Evolutionary conservation across 2,888 invertebrate species (phyloP), one percentile per base, ranked within the genome.

Genomic region (Torymus aiolomorphi): DNA sequence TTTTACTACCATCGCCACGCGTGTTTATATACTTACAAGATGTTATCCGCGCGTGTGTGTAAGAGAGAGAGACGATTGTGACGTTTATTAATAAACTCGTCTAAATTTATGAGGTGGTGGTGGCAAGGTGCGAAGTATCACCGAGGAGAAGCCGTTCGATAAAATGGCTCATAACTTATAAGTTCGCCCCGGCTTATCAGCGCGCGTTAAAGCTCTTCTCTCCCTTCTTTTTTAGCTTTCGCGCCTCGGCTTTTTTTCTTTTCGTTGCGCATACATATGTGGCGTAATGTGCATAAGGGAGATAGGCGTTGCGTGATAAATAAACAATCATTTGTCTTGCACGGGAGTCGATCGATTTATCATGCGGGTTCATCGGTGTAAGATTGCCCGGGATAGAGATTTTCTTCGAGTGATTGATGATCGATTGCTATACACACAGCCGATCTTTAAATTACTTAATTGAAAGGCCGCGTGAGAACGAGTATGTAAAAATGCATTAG

Each of bases 51-150:
- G 1, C 10, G 49, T n/a, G 16, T 13, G 2, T 24, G 52, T n/a
- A 14, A n/a, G 54, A 14, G 18, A 11, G 16, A 59, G 56, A 14
- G 74, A 70, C 65, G 65, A 62, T 71, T 77, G 70, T 70, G 80
- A 80, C 80, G 70, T 81, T 81, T 81, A 81, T 81, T 81, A 81
- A 81, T 81, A 72, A 81, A 78, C 71, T 81, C 81, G 75, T 75
- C 59, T 75, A 70, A 81, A 78, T 78, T 81, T 81, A 81, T 67
- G 81, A 81, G 78, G 52, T 62, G 67, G 18, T 61, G 63, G 14
- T 54, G 56, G 71, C 62, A 73, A 80, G 77, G 77, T 80, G 80
- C 80, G 77, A 80, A 80, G 65, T 73, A 80, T 71, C 56, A 66
- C 73, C 57, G 14, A 14, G 54, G 16, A 59, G 75, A 66, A 56